Base-by-base conservation (phyloP, 2,113 vertebrate species). In the Phasianus colchicus region DNA sequence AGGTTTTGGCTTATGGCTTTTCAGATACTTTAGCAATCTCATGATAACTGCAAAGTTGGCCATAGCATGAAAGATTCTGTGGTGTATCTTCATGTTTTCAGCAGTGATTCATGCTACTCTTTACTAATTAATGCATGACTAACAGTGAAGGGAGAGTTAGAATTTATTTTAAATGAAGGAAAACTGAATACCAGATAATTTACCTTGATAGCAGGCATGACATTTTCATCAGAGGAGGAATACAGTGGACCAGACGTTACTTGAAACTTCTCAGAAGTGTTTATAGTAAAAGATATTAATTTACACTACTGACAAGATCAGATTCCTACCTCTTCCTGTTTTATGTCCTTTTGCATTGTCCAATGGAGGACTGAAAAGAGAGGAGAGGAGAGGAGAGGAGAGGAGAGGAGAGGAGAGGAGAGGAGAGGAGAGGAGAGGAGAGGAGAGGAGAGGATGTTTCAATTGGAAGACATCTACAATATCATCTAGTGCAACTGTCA, bases 161-260 rank as follows among this genome's bases (percentile, higher is more conserved):
- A 47, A 77, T 66, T 55, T 87, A 20, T 85, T 63, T 65, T 1
- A 4, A 84, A 64, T 34, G 27, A 67, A 34, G 18, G 15, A 63
- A 74, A 89, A 74, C 11, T 47, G 38, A 84, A 71, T 36, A 63
- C 9, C 3, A 3, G 9, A 15, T 48, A 30, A 65, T 78, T 69
- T 65, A 38, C 29, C 15, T 10, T 47, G 17, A 61, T 16, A 32
- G 2, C 0, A 0, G 30, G 17, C 1, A 0, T 61, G 67, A 87
- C 50, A 75, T 91, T 91, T 93, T 93, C 34, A 69, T 79, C 47
- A 87, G 76, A 72, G 5, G 14, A 75, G 2, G 5, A 85, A 80
- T 43, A 47, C 29, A 4, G 5, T 1, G 3, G 43, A 45, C 21
- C 13, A 70, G 67, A 72, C 25, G 32, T 47, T 61, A n/a, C 27